phyloP scores from a whole-genome alignment of 2,113 vertebrate species.

The Callocephalon fimbriatum region DNA sequence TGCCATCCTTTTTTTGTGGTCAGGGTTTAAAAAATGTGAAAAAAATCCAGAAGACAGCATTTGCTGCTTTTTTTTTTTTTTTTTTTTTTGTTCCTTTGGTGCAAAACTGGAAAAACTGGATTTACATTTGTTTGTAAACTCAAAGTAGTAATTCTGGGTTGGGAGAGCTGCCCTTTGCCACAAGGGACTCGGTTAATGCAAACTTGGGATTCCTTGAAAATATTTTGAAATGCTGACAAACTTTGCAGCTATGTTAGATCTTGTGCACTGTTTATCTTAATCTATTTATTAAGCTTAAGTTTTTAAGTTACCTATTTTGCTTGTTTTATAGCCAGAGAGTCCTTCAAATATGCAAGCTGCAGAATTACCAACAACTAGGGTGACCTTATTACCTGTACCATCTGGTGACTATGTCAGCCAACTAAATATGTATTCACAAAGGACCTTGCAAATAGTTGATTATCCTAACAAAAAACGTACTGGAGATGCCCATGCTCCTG shows the following conservation, averaged over 20 bases:
- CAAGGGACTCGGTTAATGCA: neutral
- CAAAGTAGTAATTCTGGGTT: neutral
- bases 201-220: neutral
- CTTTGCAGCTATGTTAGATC: neutral
- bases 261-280: neutral
- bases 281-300: neutral
- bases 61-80: neutral
- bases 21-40: neutral
- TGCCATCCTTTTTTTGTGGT: neutral
- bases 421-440: neutral
- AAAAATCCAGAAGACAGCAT: neutral
- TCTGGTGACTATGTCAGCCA: slow-evolving; percentile 24
- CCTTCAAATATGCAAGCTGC: neutral
- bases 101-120: neutral
- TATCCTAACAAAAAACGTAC: fast-evolving
- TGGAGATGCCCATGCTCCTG: neutral
- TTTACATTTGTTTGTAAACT: neutral
- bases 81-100: neutral
- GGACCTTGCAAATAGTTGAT: fast-evolving
- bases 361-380: fast-evolving
- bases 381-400: fast-evolving
- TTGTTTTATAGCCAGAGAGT: neutral
- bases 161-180: neutral
- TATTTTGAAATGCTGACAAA: neutral
- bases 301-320: neutral